Conservation (phyloP, 2,797 vertebrate genomes). For the Lutjanus argentimaculatus region DNA sequence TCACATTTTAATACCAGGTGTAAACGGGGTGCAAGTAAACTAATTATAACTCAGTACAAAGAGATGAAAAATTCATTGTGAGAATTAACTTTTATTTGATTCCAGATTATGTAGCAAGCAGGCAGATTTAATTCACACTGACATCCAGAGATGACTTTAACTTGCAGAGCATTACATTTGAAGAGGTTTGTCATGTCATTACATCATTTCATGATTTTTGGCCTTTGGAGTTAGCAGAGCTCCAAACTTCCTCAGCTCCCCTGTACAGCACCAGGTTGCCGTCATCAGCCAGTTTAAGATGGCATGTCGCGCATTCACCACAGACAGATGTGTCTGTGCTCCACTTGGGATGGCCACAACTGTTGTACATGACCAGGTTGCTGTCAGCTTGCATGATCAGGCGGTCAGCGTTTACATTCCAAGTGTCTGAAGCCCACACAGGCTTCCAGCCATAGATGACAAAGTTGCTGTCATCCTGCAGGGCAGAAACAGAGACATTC, state of each 20-base stretch:
- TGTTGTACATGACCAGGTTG: conserved; percentile 71
- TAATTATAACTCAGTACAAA: no score
- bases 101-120: not conserved
- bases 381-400: conserved; percentile 67
- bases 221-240: not conserved
- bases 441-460: conserved; percentile 67
- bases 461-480: conserved; percentile 67
- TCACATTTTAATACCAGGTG: no score
- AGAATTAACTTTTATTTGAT: not conserved
- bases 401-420: fast-evolving
- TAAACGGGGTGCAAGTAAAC: no score
- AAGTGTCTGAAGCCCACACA: conserved; percentile 57
- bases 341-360: fast-evolving
- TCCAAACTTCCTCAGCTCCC: conserved; percentile 16
- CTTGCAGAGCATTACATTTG: not conserved
- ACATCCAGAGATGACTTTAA: not conserved
- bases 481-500: not conserved
- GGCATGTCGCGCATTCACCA: not conserved
- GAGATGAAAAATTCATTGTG: not conserved
- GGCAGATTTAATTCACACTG: not conserved
- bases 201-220: conserved; percentile 25
- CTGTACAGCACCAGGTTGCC: conserved; percentile 44
- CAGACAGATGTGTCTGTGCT: not conserved
- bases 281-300: conserved; percentile 16
- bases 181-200: no score